Evolutionary conservation across 2,888 invertebrate species (phyloP).

Genomic region (Tipula vernalis): DNA sequence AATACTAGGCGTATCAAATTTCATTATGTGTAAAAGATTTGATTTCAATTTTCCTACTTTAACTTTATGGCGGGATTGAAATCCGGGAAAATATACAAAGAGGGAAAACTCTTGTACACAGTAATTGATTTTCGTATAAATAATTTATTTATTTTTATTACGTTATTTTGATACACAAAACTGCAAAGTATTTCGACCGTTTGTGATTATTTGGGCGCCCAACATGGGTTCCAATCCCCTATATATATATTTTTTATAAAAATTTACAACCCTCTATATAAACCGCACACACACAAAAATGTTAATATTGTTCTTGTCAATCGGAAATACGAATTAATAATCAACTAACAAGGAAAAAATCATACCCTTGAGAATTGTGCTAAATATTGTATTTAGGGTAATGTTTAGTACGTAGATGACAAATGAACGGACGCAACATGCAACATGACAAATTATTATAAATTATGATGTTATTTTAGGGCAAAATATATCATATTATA

Average conservation of each 20-base stretch:
- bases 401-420: not conserved
- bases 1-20: slow-evolving; percentile 37
- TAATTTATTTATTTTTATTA: not conserved
- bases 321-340: not conserved
- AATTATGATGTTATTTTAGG: not conserved
- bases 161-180: not conserved
- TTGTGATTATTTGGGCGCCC: not conserved
- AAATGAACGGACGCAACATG: not conserved
- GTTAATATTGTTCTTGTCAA: not conserved
- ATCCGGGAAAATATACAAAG: not conserved
- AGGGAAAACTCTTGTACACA: not conserved
- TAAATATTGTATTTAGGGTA: not conserved
- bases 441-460: not conserved
- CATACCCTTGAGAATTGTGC: not conserved
- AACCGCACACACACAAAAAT: not conserved
- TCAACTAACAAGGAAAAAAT: not conserved
- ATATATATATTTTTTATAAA: not conserved
- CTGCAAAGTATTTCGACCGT: not conserved
- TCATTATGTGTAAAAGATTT: slow-evolving; percentile 29
- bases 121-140: slow-evolving; percentile 4
- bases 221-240: not conserved
- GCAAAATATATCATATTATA: not conserved
- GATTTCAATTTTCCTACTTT: slow-evolving; percentile 14
- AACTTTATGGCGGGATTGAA: not conserved
- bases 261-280: not conserved